phyloP scores from a whole-genome alignment of 1,140 invertebrate genomes.

The Drosophila elegans region DNA sequence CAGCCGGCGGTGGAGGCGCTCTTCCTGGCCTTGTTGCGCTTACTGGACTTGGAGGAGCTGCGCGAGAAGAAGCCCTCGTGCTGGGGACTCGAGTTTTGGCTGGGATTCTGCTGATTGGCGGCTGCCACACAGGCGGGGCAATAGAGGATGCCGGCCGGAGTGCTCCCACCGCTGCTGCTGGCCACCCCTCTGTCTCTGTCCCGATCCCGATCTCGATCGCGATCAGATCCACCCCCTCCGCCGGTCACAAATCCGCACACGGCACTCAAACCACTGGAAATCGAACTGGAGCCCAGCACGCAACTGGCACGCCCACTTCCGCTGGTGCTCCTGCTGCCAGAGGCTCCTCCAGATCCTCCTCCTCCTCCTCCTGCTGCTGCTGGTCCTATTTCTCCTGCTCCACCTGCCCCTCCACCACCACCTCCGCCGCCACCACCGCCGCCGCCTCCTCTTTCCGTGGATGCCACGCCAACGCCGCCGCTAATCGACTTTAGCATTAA shows the following conservation, averaged over 20 bases:
- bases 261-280: slow-evolving; percentile 62
- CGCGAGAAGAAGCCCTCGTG: slow-evolving; percentile 40
- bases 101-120: slow-evolving; percentile 36
- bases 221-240: slow-evolving; percentile 12
- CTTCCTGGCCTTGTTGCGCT: slow-evolving; percentile 61
- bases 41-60: slow-evolving; percentile 55
- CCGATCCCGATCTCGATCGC: slow-evolving; percentile 18
- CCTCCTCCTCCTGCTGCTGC: slow-evolving; percentile 13
- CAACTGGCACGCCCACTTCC: slow-evolving; percentile 49
- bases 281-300: slow-evolving; percentile 62
- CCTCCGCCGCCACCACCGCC: slow-evolving; percentile 31
- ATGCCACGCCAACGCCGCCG: slow-evolving; percentile 64
- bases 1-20: slow-evolving; percentile 70
- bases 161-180: slow-evolving; percentile 54
- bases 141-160: slow-evolving; percentile 56
- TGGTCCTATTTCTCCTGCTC: slow-evolving; percentile 14
- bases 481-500: slow-evolving; percentile 84
- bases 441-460: slow-evolving; percentile 46
- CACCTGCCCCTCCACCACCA: slow-evolving; percentile 12
- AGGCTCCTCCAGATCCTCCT: slow-evolving; percentile 17
- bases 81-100: slow-evolving; percentile 13
- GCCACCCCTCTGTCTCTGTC: slow-evolving; percentile 32
- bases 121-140: slow-evolving; percentile 69
- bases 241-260: slow-evolving; percentile 53
- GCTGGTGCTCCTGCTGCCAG: slow-evolving; percentile 14